Evolutionary conservation across 2,888 invertebrate genomes (phyloP), one percentile per base, ranked within the genome.

Genomic region (Drosophila paucipuncta): DNA sequence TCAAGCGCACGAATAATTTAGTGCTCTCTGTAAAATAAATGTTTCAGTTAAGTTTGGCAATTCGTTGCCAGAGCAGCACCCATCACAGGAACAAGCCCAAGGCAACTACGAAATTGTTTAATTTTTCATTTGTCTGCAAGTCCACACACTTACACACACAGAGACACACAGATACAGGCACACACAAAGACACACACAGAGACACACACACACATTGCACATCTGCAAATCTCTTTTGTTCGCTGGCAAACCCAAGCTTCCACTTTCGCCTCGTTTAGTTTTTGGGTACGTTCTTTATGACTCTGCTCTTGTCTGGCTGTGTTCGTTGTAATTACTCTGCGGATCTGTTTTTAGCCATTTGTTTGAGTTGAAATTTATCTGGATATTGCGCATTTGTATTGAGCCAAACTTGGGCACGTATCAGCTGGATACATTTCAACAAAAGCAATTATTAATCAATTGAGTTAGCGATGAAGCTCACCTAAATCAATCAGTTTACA

Each of bases 41-140:
- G 89, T 82, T 88, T 82, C 83, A 81, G 87, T 87, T 90, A 90
- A 90, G 89, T 78, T 89, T 78, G 52, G 86, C 87, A 85, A 90
- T 85, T 88, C 90, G 81, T 88, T 87, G 74, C 65, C 73, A 64
- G 59, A 61, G 60, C 61, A 43, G 59, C 59, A 63, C 30, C 57
- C 59, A 71, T 39, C 52, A 49, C 33, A 47, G 4, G 25, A 16
- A 9, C 6, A 43, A 70, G 68, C 55, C 67, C 60, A 53, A 57
- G 70, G 68, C 74, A 77, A 60, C 79, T 66, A 77, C 79, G 63
- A 88, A 89, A 88, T 90, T 88, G 90, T 90, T 89, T 90, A 89
- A 90, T 88, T 88, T 88, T 88, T 88, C 90, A 88, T 90, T 82
- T 81, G 78, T 78, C 63, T 78, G 58, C 52, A 35, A 66, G 55